These are phyloP conservation scores for Thereva unica DNA, from an alignment of 2,888 invertebrate genomes.

Conservation along the genomic window DNA sequence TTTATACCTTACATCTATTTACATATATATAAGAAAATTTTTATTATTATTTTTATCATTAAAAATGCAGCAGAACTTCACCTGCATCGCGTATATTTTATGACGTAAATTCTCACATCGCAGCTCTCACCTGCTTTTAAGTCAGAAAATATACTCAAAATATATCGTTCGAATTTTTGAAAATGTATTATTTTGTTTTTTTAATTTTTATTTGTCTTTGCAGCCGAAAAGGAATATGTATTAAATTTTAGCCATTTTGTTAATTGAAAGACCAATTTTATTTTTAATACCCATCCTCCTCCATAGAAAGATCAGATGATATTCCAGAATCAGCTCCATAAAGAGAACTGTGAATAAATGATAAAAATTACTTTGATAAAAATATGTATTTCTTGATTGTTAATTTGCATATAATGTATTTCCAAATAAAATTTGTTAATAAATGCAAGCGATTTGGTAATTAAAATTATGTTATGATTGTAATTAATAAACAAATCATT, in stretches of 20 bases:
- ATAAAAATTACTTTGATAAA: slow-evolving; percentile 18
- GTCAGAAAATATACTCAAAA: slow-evolving; percentile 48
- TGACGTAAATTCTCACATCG: slow-evolving; percentile 51
- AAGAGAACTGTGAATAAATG: slow-evolving; percentile 68
- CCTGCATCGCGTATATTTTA: slow-evolving; percentile 50
- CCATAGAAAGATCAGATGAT: slow-evolving; percentile 81
- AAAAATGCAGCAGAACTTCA: slow-evolving; percentile 38
- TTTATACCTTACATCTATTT: slow-evolving; percentile 2
- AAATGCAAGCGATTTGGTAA: too few relatives aligned
- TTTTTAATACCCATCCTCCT: slow-evolving; percentile 71
- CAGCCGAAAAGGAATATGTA: not conserved
- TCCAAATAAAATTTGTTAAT: too few relatives aligned
- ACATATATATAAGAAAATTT: not conserved
- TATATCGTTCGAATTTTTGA: slow-evolving; percentile 43
- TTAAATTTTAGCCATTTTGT: not conserved
- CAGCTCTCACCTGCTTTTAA: slow-evolving; percentile 53
- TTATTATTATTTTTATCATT: not conserved
- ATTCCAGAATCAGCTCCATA: slow-evolving; percentile 79
- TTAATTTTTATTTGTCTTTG: too few relatives aligned
- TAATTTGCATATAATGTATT: too few relatives aligned
- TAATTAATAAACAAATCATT: too few relatives aligned
- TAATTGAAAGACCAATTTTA: slow-evolving; percentile 8
- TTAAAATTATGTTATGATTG: too few relatives aligned
- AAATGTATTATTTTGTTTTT: slow-evolving; percentile 1
- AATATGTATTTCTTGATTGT: not conserved